Base-by-base conservation (phyloP, 1,140 invertebrate genomes). In the Drosophila santomea region DNA sequence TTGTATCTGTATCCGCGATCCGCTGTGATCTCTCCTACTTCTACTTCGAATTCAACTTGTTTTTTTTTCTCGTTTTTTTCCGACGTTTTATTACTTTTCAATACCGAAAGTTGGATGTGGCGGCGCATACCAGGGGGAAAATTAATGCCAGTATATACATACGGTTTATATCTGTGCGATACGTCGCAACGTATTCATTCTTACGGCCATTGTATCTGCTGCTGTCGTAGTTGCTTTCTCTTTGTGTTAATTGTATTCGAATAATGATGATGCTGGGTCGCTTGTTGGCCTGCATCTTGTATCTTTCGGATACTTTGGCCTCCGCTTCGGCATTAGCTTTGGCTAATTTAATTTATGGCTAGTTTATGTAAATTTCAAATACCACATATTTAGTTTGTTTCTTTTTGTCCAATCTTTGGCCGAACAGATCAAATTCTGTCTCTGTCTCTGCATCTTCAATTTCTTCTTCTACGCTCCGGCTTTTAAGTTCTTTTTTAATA, bases 281-380 rank as follows among this genome's bases (percentile, higher is more conserved):
- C 60, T 74, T 71, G 69, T 74, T 76, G 74, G 74, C 74, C 63
- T 76, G 73, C 72, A 75, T 75, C 71, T 58, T 47, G 71, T 78
- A 72, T 78, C 71, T 78, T 36, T 11, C 41, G n/a, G n/a, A 43
- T 43, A 43, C 54, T 45, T 35, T 15, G 17, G 17, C 10, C 72
- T 74, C 7, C 32, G 32, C 32, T 32, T 51, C 28, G 25, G 64
- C 51, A 57, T 44, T 56, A 23, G 20, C 45, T 58, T 66, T 78
- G 74, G 60, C 81, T 90, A 81, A 85, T 90, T 90, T 84, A 85
- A 90, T 90, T 90, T 90, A 90, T 90, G 74, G 81, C 48, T 60
- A 80, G 71, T 90, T 90, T 90, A 90, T 90, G 84, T 90, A 78
- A 89, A 89, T 89, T 72, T 73, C 67, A 63, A 85, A 84, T 89